Conservation (phyloP, 2,888 invertebrate genomes). For the Drosophila austrosaltans region DNA sequence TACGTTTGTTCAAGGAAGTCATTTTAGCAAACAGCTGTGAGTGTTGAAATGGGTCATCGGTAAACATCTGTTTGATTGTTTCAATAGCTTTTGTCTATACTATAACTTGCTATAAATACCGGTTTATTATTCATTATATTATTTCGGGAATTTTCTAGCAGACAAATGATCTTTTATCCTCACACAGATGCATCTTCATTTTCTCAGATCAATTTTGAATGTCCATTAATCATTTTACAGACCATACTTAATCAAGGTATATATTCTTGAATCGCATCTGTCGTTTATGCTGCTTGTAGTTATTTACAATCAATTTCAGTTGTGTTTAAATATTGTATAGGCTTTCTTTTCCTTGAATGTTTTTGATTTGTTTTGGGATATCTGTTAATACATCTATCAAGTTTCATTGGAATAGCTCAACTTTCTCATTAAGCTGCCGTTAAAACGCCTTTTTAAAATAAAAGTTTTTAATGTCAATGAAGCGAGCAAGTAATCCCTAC, state of each 20-base stretch:
- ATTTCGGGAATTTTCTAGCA: background rate
- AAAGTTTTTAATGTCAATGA: no score
- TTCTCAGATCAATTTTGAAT: background rate
- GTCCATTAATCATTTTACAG: background rate
- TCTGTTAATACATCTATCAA: no score
- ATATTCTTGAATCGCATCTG: no score
- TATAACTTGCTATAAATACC: background rate
- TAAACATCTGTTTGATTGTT: slow-evolving; percentile 6
- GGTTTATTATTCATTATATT: background rate
- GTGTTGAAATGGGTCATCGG: background rate
- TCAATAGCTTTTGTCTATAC: background rate
- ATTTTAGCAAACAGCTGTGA: slow-evolving; percentile 5
- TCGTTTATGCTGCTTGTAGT: background rate
- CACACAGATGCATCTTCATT: background rate
- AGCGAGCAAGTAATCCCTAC: no score
- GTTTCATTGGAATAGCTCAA: no score
- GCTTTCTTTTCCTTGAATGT: no score
- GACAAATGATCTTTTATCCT: background rate
- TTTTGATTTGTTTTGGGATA: no score
- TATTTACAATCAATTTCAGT: background rate
- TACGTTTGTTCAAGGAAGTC: background rate
- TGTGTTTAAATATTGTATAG: background rate
- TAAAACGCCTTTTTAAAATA: no score
- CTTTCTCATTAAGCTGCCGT: no score
- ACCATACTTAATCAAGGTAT: no score